Evolutionary conservation across 2,888 invertebrate genomes (phyloP).

Genomic region (Phorcus lineatus): DNA sequence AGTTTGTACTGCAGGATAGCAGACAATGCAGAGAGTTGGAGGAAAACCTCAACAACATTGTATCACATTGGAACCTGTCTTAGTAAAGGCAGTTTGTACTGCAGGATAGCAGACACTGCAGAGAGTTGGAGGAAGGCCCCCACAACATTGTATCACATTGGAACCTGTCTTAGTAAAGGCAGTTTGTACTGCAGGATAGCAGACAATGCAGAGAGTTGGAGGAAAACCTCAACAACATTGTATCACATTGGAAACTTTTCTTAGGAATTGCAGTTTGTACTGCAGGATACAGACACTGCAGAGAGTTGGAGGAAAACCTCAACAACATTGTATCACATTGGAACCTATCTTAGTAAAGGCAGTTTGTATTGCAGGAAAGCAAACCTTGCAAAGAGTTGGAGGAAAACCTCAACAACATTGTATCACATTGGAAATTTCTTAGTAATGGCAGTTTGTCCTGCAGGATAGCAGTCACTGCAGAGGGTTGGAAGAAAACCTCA

Average conservation of each 20-base stretch:
- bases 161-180: neutral
- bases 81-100: neutral
- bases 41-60: too few relatives aligned
- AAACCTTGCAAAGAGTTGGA: too few relatives aligned
- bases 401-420: too few relatives aligned
- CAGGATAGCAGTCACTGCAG: slow-evolving; percentile 35
- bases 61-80: neutral
- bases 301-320: neutral
- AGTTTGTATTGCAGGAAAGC: neutral
- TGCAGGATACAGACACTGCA: neutral
- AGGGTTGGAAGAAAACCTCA: neutral
- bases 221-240: too few relatives aligned
- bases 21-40: slow-evolving; percentile 31
- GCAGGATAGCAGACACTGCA: neutral
- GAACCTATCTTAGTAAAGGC: neutral
- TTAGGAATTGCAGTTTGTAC: neutral
- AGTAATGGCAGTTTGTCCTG: too few relatives aligned
- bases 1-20: too few relatives aligned
- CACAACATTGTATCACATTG: neutral
- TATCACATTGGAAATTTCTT: too few relatives aligned
- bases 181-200: neutral
- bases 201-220: neutral
- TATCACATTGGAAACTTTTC: neutral
- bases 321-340: neutral
- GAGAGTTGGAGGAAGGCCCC: neutral